Percentiles rank a stretch among this genome's conserved stretches.
Evolutionary conservation across 2,888 invertebrate species (phyloP).

Genomic region (Dryadula phaetusa): DNA sequence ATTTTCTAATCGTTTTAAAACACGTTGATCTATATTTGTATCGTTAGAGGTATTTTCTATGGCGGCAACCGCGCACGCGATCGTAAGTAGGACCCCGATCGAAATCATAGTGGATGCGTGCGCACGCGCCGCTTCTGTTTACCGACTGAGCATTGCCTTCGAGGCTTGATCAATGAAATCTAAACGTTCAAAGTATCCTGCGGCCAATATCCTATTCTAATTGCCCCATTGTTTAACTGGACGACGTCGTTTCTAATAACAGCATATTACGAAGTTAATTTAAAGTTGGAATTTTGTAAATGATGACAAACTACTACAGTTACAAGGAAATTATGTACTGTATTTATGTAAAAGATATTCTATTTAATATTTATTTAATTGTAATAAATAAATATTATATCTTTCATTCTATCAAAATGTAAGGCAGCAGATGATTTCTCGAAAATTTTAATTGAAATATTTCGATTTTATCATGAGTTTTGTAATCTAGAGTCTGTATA

Average conservation of each 20-base stretch:
- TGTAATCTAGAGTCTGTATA: no score
- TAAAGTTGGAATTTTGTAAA: neutral
- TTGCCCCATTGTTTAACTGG: slow-evolving; percentile 54
- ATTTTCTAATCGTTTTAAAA: slow-evolving; percentile 57
- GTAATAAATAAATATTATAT: no score
- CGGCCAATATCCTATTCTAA: slow-evolving; percentile 61
- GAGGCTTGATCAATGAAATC: slow-evolving; percentile 49
- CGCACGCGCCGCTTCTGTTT: slow-evolving; percentile 68
- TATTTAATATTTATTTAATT: no score
- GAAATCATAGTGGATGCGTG: slow-evolving; percentile 67
- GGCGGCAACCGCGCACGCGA: slow-evolving; percentile 64
- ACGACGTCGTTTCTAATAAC: slow-evolving; percentile 23
- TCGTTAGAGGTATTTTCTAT: slow-evolving; percentile 55
- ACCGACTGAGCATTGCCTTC: slow-evolving; percentile 60
- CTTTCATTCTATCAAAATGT: no score
- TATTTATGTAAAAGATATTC: neutral
- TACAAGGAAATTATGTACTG: neutral
- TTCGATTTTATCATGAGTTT: no score
- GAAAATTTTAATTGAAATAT: no score
- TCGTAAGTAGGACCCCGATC: slow-evolving; percentile 58
- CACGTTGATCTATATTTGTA: slow-evolving; percentile 59
- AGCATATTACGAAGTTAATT: slow-evolving; percentile 5
- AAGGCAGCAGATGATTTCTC: no score
- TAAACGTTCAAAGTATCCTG: slow-evolving; percentile 46
- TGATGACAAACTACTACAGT: neutral